Percentiles rank a stretch among this genome's conserved stretches.
These are phyloP conservation scores for Epizoanthus illoricatus DNA, from an alignment of 92 coral and sea anemone genomes.

Conservation along the genomic window DNA sequence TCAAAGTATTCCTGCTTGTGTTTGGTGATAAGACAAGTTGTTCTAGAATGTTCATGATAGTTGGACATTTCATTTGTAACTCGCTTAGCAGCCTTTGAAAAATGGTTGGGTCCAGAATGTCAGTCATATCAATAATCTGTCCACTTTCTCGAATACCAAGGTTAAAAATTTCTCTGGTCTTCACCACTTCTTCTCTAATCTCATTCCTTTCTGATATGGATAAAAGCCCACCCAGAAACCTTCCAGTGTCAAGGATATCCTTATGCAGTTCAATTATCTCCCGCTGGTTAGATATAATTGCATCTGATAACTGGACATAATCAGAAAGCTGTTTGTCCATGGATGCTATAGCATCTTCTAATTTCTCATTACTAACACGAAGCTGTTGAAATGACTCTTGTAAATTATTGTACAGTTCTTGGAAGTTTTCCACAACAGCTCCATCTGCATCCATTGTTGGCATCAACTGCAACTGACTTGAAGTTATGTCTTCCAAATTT, in stretches of 20 bases:
- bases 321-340: not conserved
- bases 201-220: not conserved
- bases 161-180: slow-evolving; percentile 32
- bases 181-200: slow-evolving; percentile 7
- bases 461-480: too few species aligned
- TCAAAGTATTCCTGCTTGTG: slow-evolving; percentile 3
- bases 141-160: slow-evolving; percentile 45
- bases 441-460: too few species aligned
- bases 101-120: slow-evolving; percentile 33
- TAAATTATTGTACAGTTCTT: too few species aligned
- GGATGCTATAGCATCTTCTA: too few species aligned
- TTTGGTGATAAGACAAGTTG: slow-evolving; percentile 20
- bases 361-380: too few species aligned
- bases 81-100: slow-evolving; percentile 18
- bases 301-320: slow-evolving; percentile 3
- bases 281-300: not conserved
- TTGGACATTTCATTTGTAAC: slow-evolving; percentile 22
- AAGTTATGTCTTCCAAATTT: too few species aligned
- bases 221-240: not conserved
- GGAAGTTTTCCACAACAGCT: too few species aligned
- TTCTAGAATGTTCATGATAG: slow-evolving; percentile 17
- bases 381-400: too few species aligned
- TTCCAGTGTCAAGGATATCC: slow-evolving; percentile 4
- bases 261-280: not conserved
- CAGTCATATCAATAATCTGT: slow-evolving; percentile 34